Conservation (phyloP, 2,113 vertebrate genomes). For the Cynopterus brachyotis region DNA sequence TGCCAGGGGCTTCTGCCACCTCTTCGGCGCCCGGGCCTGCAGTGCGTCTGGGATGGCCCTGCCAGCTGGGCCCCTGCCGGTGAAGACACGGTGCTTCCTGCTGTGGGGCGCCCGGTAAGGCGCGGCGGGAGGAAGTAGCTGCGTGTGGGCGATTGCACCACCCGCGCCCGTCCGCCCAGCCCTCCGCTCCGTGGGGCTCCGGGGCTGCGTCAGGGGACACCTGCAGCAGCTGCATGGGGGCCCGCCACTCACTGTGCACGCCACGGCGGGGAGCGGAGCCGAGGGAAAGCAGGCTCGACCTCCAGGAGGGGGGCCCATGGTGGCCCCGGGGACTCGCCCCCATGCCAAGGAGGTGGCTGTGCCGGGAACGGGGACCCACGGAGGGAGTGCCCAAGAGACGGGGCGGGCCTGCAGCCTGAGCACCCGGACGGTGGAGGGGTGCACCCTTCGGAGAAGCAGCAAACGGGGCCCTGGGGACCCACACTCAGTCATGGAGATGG, state of each 20-base stretch:
- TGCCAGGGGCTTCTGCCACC: neutral
- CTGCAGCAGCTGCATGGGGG: neutral
- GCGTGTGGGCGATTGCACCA: neutral
- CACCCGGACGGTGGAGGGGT: neutral
- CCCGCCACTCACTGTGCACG: rapidly evolving
- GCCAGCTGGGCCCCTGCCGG: neutral
- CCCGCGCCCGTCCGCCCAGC: neutral
- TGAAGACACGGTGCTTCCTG: neutral
- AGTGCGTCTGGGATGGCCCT: rapidly evolving
- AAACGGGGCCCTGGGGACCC: neutral
- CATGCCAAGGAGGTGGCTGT: no score
- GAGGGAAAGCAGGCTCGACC: rapidly evolving
- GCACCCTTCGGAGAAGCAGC: neutral
- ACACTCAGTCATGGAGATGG: no score
- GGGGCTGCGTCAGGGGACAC: no score
- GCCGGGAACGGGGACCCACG: rapidly evolving
- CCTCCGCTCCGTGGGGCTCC: no score
- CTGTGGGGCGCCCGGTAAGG: neutral
- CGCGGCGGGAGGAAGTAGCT: neutral
- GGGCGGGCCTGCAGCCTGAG: neutral
- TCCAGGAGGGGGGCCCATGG: rapidly evolving
- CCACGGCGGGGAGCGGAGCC: rapidly evolving
- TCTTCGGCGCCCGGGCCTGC: no score
- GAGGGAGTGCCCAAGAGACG: neutral
- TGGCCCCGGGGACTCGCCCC: neutral